Conservation (phyloP, 2,888 invertebrate species). For the Emmelina monodactyla region DNA sequence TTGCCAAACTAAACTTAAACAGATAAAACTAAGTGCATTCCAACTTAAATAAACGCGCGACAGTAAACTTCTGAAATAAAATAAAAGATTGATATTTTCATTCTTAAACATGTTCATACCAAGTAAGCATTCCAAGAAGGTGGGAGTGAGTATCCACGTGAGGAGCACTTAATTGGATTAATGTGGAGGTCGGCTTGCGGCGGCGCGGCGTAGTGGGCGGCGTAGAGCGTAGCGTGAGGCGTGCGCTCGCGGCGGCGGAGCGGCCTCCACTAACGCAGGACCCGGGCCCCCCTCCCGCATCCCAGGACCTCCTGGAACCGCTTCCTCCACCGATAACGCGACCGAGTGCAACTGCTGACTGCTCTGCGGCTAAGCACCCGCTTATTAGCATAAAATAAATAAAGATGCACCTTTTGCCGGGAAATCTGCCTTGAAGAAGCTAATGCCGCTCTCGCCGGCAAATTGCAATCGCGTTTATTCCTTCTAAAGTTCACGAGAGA, state of each 20-base stretch:
- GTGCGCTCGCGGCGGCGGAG: conserved; percentile 47
- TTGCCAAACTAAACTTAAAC: too few relatives aligned
- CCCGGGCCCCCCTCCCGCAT: conserved; percentile 30
- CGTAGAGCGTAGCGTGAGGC: conserved; percentile 28
- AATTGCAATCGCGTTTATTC: neutral
- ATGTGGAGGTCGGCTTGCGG: conserved; percentile 27
- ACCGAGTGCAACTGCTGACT: conserved; percentile 39
- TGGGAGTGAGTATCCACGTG: conserved; percentile 16
- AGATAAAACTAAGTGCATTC: too few relatives aligned
- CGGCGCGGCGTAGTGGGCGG: conserved; percentile 20
- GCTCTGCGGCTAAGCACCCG: conserved; percentile 32
- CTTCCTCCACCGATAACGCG: conserved; percentile 34
- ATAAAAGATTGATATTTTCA: too few relatives aligned
- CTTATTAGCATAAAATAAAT: conserved; percentile 59
- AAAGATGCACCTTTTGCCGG: conserved; percentile 32
- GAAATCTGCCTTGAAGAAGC: neutral
- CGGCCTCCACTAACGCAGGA: conserved; percentile 52
- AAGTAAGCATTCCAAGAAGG: neutral
- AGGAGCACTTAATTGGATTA: conserved; percentile 51
- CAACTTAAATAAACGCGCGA: too few relatives aligned
- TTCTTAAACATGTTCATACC: too few relatives aligned
- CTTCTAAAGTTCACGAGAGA: neutral
- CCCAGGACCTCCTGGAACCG: conserved; percentile 6
- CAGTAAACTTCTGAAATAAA: too few relatives aligned
- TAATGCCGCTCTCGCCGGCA: neutral